Conservation (phyloP, 2,113 vertebrate genomes). For the Macaca mulatta region DNA sequence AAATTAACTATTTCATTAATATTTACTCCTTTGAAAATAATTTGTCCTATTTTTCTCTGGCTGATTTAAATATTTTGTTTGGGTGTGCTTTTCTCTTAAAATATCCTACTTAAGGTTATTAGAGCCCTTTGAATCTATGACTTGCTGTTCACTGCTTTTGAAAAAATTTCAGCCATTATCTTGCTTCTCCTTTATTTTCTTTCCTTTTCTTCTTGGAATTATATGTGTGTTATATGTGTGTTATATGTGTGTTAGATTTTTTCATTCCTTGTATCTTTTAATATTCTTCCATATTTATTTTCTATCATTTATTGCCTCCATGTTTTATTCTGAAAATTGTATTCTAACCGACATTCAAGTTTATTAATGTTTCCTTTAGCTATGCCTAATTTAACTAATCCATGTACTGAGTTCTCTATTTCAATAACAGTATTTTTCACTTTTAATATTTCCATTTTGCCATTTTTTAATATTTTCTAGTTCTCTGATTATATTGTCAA, state of each 20-base stretch:
- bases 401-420: neutral
- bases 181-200: neutral
- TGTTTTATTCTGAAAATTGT: neutral
- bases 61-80: neutral
- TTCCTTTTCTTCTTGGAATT: neutral
- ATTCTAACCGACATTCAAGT: neutral
- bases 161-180: neutral
- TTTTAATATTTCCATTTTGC: neutral
- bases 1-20: neutral
- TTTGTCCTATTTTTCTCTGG: neutral
- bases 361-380: neutral
- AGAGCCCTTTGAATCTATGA: neutral
- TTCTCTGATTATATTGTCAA: neutral
- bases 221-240: neutral
- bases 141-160: neutral
- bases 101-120: neutral
- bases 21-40: neutral
- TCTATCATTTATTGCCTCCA: neutral
- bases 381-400: neutral
- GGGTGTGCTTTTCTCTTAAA: neutral
- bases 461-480: neutral
- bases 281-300: too few species aligned
- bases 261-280: too few species aligned
- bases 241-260: neutral
- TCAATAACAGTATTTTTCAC: neutral